Evolutionary conservation across 2,888 invertebrate species (phyloP).

Genomic region (Synergus gifuensis): DNA sequence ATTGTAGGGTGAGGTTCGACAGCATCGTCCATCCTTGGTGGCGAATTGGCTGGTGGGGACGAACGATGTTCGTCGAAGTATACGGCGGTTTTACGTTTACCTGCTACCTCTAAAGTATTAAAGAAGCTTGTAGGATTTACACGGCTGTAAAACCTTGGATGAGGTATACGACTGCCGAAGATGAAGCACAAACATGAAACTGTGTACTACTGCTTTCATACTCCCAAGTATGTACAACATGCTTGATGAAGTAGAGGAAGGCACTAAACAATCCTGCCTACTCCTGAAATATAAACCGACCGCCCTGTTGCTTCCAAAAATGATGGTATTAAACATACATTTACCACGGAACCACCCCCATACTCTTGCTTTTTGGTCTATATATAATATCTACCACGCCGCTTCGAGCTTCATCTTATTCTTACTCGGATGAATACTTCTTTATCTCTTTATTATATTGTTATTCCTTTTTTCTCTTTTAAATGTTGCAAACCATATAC

Average conservation of each 20-base stretch:
- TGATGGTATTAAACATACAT: constrained; percentile 73
- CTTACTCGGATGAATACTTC: neutral
- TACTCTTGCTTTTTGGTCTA: neutral
- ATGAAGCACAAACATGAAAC: constrained; percentile 39
- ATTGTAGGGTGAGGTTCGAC: constrained; percentile 25
- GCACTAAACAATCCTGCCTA: constrained; percentile 49
- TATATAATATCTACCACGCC: neutral
- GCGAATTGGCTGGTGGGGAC: constrained; percentile 26
- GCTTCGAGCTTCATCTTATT: neutral
- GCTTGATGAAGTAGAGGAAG: constrained; percentile 20
- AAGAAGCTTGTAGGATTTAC: constrained; percentile 62
- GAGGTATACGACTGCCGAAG: constrained; percentile 52
- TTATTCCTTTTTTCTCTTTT: too few relatives aligned
- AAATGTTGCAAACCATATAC: too few relatives aligned
- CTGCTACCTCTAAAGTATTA: constrained; percentile 62
- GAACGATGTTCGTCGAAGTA: constrained; percentile 21
- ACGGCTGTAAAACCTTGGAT: constrained; percentile 64
- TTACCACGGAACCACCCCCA: constrained; percentile 52
- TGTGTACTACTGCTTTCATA: constrained; percentile 31
- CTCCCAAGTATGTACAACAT: constrained; percentile 30
- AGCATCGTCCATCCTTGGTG: constrained; percentile 27
- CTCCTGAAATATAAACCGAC: constrained; percentile 46
- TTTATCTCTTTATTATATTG: neutral
- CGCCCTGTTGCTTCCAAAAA: constrained; percentile 58
- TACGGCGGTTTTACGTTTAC: constrained; percentile 59